Evolutionary conservation across 1,140 invertebrate genomes (phyloP), one percentile per base, ranked within the genome.

Genomic region (Drosophila repleta): DNA sequence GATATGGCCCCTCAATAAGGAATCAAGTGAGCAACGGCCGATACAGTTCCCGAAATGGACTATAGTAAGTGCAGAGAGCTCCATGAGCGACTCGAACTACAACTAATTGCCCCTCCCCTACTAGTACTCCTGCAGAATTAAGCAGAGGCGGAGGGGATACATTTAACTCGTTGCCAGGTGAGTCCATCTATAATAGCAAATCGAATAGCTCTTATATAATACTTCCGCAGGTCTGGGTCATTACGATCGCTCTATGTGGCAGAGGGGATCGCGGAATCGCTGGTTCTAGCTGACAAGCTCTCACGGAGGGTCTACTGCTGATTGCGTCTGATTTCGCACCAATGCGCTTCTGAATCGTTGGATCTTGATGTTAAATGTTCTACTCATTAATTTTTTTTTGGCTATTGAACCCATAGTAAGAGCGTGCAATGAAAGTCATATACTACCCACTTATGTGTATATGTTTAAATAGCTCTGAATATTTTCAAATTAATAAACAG

Each of bases 1-100:
- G 11, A 4, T 48, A 49, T 13, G 53, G 37, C n/a, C 11, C n/a
- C 2, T 15, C 46, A 0, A n/a, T n/a, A 6, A 29, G 32, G 24
- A 18, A 26, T 20, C 20, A 4, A 15, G 20, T 17, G 20, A 15
- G 4, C 0, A 15, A 5, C 24, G 26, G 24, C 17, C 37, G 35
- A 17, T 13, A 37, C n/a, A 26, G 29, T 49, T 8, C 45, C 4
- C 53, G 63, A 7, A 58, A 58, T 51, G 63, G 63, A 41, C 45
- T 58, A 8, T 26, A 21, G 63, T 66, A 41, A 66, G 63, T 26
- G 29, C 13, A n/a, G n/a, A n/a, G 1, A 13, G 20, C 11, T 11
- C 1, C 10, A 13, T 13, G 2, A 2, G 1, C 0, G 4, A 18
- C 7, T 32, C 5, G 18, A 21, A 0, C 15, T 15, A 15, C 4